Evolutionary conservation across 2,797 vertebrate species (phyloP).

Genomic region (Protonibea diacanthus): DNA sequence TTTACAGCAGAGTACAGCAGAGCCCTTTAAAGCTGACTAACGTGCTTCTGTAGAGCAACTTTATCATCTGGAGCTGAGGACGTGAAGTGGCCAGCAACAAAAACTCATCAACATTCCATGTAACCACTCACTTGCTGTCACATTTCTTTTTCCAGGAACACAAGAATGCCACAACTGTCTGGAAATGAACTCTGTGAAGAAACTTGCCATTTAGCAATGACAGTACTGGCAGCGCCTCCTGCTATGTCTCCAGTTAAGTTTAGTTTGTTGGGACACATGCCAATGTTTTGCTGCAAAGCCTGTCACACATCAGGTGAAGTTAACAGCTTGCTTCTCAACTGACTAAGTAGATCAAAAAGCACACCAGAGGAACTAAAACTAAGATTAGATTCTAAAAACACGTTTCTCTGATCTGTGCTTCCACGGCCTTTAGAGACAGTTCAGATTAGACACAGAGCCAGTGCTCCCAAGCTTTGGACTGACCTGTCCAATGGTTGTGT

Average conservation of each 20-base stretch:
- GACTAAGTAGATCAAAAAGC: not conserved
- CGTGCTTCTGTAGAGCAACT: not conserved
- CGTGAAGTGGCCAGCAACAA: not conserved
- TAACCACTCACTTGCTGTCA: not conserved
- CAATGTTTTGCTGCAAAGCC: slow-evolving; percentile 1
- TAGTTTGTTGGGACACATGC: not conserved
- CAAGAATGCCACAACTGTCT: not conserved
- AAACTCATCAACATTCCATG: slow-evolving; percentile 4
- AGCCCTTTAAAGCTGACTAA: not conserved
- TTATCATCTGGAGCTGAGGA: not conserved
- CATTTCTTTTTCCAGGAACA: slow-evolving; percentile 9
- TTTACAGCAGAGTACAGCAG: not conserved
- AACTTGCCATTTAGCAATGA: slow-evolving; percentile 12
- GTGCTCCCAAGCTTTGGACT: not conserved
- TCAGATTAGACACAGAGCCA: not conserved
- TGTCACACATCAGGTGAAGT: slow-evolving; percentile 5
- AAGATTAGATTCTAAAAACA: not conserved
- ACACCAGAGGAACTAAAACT: not conserved
- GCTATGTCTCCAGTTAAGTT: not conserved
- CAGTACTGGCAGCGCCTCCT: not conserved
- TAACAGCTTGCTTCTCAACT: not conserved
- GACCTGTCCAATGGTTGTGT: not conserved
- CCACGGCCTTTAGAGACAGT: not conserved
- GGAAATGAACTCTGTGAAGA: not conserved
- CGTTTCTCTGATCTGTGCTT: not conserved